Conservation (phyloP, 53 echinoderm and acorn worm genomes). For the Astropecten irregularis region DNA sequence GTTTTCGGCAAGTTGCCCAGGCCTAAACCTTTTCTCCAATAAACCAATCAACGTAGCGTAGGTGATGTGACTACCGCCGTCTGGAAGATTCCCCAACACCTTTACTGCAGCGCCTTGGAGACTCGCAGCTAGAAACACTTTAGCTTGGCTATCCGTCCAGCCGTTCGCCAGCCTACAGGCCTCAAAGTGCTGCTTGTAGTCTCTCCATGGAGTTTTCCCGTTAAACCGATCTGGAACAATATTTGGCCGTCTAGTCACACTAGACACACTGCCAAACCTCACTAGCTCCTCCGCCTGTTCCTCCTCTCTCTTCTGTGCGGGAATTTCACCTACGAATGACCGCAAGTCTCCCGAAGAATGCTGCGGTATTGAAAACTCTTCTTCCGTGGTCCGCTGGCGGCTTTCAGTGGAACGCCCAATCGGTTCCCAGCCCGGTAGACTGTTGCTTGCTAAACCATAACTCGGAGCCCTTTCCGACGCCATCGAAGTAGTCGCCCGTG, state of each 20-base stretch:
- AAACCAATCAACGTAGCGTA: background rate
- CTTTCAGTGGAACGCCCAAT: no score
- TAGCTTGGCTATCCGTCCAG: slow-evolving; percentile 13
- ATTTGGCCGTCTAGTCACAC: slow-evolving; percentile 19
- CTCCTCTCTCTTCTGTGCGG: no score
- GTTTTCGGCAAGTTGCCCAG: slow-evolving; percentile 14
- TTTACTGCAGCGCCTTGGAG: slow-evolving; percentile 3
- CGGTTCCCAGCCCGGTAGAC: no score
- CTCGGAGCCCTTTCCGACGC: no score
- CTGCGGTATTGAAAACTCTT: no score
- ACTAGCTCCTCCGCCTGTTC: no score
- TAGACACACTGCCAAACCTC: no score
- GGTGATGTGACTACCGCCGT: background rate
- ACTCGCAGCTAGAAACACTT: slow-evolving; percentile 14
- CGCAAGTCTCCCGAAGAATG: no score
- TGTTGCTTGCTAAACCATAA: no score
- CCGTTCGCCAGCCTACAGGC: background rate
- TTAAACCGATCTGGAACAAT: slow-evolving; percentile 32
- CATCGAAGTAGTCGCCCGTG: no score
- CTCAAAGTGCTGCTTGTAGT: slow-evolving; percentile 14
- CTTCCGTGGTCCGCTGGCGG: no score
- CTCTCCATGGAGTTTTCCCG: slow-evolving; percentile 15
- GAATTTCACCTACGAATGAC: no score
- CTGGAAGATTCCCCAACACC: background rate
- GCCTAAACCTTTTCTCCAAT: slow-evolving; percentile 7